These are phyloP conservation scores for Gnathonemus echidnorhynchus DNA, from an alignment of 2,113 vertebrate genomes.

Conservation along the genomic window DNA sequence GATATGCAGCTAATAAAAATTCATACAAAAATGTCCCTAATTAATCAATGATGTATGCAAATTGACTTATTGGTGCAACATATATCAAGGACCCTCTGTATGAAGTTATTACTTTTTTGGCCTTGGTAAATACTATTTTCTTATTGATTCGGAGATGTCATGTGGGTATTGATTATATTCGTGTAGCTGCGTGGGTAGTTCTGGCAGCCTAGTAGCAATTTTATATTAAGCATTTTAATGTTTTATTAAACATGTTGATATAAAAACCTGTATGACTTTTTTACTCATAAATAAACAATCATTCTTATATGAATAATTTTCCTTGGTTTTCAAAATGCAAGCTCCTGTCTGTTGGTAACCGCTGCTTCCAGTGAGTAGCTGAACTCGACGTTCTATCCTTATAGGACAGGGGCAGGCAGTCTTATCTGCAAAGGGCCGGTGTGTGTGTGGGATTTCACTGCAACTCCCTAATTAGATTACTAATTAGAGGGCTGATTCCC, in stretches of 20 bases:
- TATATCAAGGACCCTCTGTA: neutral
- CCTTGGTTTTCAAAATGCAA: neutral
- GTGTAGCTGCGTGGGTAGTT: neutral
- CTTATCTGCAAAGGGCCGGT: too few species aligned
- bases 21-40: neutral
- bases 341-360: neutral
- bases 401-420: too few species aligned
- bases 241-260: neutral
- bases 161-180: neutral
- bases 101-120: neutral
- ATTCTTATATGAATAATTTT: neutral
- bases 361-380: neutral
- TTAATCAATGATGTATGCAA: neutral
- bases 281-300: too few species aligned
- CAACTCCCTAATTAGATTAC: too few species aligned
- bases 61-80: neutral
- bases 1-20: neutral
- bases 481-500: too few species aligned
- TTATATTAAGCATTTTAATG: neutral
- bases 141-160: neutral
- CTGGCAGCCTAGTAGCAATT: neutral
- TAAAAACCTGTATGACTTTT: neutral
- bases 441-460: too few species aligned
- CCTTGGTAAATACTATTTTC: neutral
- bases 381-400: neutral